Percentiles rank a stretch among this genome's conserved stretches.
Evolutionary conservation across 2,797 vertebrate species (phyloP).

Genomic region (Liparis tanakae): DNA sequence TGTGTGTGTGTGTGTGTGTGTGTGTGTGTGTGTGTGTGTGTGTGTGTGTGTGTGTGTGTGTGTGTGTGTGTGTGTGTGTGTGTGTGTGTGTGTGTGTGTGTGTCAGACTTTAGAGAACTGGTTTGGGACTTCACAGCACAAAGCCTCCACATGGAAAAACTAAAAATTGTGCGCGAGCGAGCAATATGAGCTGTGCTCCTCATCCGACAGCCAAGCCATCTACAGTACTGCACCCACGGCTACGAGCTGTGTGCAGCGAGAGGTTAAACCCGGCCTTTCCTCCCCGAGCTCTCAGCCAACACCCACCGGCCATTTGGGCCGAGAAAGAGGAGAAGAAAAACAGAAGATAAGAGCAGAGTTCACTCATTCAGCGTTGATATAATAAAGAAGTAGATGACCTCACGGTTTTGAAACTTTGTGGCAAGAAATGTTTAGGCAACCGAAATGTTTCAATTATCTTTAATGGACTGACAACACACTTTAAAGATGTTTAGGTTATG

Average conservation of each 20-base stretch:
- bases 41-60: too few relatives aligned
- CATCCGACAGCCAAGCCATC: constrained; percentile 19
- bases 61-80: background rate
- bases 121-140: constrained; percentile 31
- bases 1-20: too few relatives aligned
- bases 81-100: background rate
- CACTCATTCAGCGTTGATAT: background rate
- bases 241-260: constrained; percentile 26
- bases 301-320: constrained; percentile 61
- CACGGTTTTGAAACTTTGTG: background rate
- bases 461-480: background rate
- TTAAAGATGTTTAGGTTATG: too few relatives aligned
- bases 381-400: too few relatives aligned
- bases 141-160: constrained; percentile 5
- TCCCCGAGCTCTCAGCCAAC: constrained; percentile 54
- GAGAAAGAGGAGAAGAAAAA: constrained; percentile 34
- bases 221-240: constrained; percentile 15
- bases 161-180: background rate
- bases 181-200: background rate
- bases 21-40: too few relatives aligned
- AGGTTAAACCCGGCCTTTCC: constrained; percentile 43
- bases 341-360: background rate
- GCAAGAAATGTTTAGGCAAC: background rate
- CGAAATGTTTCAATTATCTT: background rate
- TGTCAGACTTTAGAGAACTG: constrained; percentile 29